Evolutionary conservation across 2,888 invertebrate genomes (phyloP).

Genomic region (Drosophila pseudotalamancana): DNA sequence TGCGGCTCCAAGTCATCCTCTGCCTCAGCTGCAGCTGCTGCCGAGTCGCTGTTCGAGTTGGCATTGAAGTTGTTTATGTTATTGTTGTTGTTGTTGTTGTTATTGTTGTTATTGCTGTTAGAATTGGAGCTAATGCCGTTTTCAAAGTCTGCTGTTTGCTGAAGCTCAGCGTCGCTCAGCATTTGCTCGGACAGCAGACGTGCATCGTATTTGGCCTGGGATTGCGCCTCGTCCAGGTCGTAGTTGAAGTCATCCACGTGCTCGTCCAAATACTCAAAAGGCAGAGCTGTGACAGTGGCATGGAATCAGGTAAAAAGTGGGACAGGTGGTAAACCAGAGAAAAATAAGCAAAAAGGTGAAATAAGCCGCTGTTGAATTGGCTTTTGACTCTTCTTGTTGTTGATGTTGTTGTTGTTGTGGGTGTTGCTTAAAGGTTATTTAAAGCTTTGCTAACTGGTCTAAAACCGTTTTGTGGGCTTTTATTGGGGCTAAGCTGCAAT

Average conservation of each 20-base stretch:
- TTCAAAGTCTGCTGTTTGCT: slow-evolving; percentile 48
- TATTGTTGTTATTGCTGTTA: slow-evolving; percentile 1
- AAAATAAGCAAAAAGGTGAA: slow-evolving; percentile 32
- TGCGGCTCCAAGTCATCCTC: slow-evolving; percentile 79
- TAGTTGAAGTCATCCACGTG: slow-evolving; percentile 81
- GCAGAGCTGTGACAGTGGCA: slow-evolving; percentile 53
- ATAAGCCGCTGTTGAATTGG: slow-evolving; percentile 61
- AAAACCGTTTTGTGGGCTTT: slow-evolving; percentile 50
- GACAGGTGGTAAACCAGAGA: not conserved
- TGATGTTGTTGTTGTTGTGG: slow-evolving; percentile 15
- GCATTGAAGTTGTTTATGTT: slow-evolving; percentile 5
- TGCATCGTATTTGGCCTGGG: slow-evolving; percentile 84
- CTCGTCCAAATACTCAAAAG: slow-evolving; percentile 83
- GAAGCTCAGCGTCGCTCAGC: slow-evolving; percentile 73
- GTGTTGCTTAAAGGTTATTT: slow-evolving; percentile 25
- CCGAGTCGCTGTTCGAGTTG: slow-evolving; percentile 14
- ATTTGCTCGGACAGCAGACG: slow-evolving; percentile 82
- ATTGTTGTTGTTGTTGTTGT: slow-evolving; percentile 3
- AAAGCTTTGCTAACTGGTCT: slow-evolving; percentile 40
- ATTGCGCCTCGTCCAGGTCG: slow-evolving; percentile 84
- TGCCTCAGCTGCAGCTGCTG: slow-evolving; percentile 35
- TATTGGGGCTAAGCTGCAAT: slow-evolving; percentile 55
- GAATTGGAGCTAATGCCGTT: slow-evolving; percentile 23
- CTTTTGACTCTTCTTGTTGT: slow-evolving; percentile 28
- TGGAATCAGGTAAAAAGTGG: not conserved